Conservation (phyloP, 2,888 invertebrate genomes). For the Drosophila setosimentum region DNA sequence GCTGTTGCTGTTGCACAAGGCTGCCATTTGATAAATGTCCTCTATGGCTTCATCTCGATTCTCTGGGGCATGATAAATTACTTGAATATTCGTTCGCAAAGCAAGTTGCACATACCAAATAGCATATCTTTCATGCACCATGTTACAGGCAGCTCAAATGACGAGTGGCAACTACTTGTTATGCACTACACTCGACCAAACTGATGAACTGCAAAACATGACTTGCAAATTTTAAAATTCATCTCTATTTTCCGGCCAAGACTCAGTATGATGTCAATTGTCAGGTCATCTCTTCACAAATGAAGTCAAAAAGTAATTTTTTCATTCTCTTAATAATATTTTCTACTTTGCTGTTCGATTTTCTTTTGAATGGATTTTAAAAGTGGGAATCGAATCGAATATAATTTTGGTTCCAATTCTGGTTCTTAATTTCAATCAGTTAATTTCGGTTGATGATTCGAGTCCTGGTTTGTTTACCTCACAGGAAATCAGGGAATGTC, state of each 20-base stretch:
- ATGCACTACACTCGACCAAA: not conserved
- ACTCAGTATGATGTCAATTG: not conserved
- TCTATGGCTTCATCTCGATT: constrained; percentile 27
- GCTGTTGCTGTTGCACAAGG: constrained; percentile 45
- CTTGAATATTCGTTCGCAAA: constrained; percentile 42
- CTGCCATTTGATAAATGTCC: constrained; percentile 66
- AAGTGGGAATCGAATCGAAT: not conserved
- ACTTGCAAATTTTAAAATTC: not conserved
- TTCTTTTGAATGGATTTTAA: not conserved
- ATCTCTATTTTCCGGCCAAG: not conserved
- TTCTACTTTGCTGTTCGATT: not conserved
- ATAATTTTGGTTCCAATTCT: not conserved
- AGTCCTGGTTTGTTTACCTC: not conserved
- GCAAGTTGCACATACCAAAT: constrained; percentile 41
- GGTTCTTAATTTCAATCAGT: not conserved
- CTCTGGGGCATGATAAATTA: constrained; percentile 70
- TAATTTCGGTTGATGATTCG: not conserved
- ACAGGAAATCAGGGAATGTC: not conserved
- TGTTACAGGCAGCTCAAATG: constrained; percentile 6
- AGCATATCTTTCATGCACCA: constrained; percentile 19
- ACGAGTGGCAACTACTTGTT: constrained; percentile 19
- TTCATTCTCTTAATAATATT: not conserved
- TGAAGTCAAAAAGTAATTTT: not conserved
- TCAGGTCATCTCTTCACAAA: not conserved
- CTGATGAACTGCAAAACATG: not conserved